Conservation (phyloP, 1,140 invertebrate species). For the Pantala flavescens region DNA sequence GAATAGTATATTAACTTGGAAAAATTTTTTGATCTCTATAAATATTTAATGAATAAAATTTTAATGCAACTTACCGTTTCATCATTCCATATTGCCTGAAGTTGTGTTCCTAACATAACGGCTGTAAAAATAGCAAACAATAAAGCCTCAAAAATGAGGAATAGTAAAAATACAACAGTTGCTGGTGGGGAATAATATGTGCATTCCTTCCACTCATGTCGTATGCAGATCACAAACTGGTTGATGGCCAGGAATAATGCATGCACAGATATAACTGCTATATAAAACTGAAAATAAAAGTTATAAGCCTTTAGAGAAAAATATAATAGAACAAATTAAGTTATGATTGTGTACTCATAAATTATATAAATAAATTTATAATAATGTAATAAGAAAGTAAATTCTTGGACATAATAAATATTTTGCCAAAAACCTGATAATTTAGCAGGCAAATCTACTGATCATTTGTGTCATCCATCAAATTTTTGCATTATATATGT, state of each 20-base stretch:
- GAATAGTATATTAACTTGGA: too few relatives aligned
- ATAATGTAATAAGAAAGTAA: too few relatives aligned
- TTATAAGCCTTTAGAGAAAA: conserved; percentile 21
- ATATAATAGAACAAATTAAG: conserved; percentile 13
- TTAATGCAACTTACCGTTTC: conserved; percentile 66
- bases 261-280: conserved; percentile 90
- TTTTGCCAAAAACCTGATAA: too few relatives aligned
- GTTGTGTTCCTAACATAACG: conserved; percentile 93
- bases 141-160: conserved; percentile 91
- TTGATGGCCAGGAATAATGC: conserved; percentile 82
- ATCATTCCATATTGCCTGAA: conserved; percentile 98
- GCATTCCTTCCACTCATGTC: conserved; percentile 91
- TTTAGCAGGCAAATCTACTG: too few relatives aligned
- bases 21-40: too few relatives aligned
- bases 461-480: too few relatives aligned
- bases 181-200: conserved; percentile 86
- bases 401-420: too few relatives aligned
- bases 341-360: conserved; percentile 13
- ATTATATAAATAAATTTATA: conserved; percentile 13
- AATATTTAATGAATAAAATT: too few relatives aligned
- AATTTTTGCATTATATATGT: too few relatives aligned
- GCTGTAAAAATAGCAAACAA: conserved; percentile 97
- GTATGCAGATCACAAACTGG: conserved; percentile 89
- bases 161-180: conserved; percentile 89
- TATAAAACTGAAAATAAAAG: conserved; percentile 79